A percentile compares a stretch with the other conserved stretches of the same genome.
Evolutionary conservation across 2,888 invertebrate genomes (phyloP).

Genomic region (Tromatobia lineatoria): DNA sequence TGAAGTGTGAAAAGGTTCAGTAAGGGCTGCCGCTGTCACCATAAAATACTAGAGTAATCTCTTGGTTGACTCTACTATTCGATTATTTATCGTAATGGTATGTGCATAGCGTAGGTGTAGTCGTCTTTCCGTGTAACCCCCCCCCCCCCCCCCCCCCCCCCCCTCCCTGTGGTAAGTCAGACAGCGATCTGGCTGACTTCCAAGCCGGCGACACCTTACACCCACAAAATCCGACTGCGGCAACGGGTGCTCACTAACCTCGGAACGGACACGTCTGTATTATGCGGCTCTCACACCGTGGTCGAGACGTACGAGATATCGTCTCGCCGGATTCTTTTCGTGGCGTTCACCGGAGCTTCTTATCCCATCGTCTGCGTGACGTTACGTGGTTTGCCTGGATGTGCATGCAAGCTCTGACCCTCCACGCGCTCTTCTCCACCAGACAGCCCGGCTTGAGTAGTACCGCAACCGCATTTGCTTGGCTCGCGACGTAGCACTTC

Average conservation of each 20-base stretch:
- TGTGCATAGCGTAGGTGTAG: constrained; percentile 83
- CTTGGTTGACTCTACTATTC: constrained; percentile 71
- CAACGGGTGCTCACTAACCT: constrained; percentile 70
- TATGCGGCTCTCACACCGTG: constrained; percentile 67
- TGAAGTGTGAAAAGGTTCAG: background rate
- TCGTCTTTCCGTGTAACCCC: constrained; percentile 53
- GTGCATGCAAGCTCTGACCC: constrained; percentile 25
- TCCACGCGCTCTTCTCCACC: constrained; percentile 40
- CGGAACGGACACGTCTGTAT: constrained; percentile 70
- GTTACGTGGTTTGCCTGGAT: constrained; percentile 64
- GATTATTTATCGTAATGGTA: constrained; percentile 85
- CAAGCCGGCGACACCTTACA: constrained; percentile 83
- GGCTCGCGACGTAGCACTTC: constrained; percentile 47
- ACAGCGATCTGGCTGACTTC: constrained; percentile 79
- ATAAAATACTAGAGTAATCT: constrained; percentile 38
- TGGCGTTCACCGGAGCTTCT: constrained; percentile 34
- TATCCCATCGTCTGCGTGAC: constrained; percentile 58
- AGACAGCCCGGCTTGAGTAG: constrained; percentile 59
- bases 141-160: constrained; percentile 56
- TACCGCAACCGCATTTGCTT: constrained; percentile 52
- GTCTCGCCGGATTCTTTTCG: constrained; percentile 38
- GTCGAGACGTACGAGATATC: constrained; percentile 29
- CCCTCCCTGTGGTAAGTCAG: constrained; percentile 61
- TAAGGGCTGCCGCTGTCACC: constrained; percentile 25
- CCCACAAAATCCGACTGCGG: constrained; percentile 78